Evolutionary conservation across 1,140 invertebrate genomes (phyloP).

Genomic region (Plutomurus gul): DNA sequence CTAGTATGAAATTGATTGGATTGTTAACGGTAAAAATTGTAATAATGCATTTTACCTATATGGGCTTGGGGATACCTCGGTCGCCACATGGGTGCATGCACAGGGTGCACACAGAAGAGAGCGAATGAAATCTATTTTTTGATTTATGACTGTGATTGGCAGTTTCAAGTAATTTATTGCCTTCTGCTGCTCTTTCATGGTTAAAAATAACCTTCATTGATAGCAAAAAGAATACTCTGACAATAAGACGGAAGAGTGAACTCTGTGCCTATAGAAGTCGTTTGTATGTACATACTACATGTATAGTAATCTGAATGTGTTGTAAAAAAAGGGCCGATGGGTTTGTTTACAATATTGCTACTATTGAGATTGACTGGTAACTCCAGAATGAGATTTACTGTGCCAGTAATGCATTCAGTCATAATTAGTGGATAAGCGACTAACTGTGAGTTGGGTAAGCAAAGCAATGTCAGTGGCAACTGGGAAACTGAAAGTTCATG

Average conservation of each 20-base stretch:
- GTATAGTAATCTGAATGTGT: too few species aligned
- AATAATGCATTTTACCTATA: too few species aligned
- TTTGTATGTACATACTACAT: too few species aligned
- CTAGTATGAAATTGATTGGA: too few species aligned
- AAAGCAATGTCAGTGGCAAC: conserved; percentile 12
- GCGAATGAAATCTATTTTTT: not conserved
- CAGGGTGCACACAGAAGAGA: too few species aligned
- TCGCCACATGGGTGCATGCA: too few species aligned
- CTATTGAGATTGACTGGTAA: not conserved
- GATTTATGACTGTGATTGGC: conserved; percentile 25
- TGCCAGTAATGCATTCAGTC: too few species aligned
- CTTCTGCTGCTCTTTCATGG: not conserved
- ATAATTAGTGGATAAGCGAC: not conserved
- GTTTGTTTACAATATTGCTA: not conserved
- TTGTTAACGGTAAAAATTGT: too few species aligned
- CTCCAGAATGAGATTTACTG: too few species aligned
- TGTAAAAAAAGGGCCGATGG: not conserved
- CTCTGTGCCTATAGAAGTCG: too few species aligned
- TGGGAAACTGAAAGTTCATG: conserved; percentile 3
- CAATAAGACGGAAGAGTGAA: too few species aligned
- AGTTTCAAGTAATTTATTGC: conserved; percentile 15
- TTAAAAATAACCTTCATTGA: not conserved
- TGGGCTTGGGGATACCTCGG: too few species aligned
- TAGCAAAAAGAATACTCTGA: not conserved
- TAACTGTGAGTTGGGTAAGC: not conserved